Percentiles rank a stretch among this genome's conserved stretches.
phyloP scores from a whole-genome alignment of 2,797 vertebrate genomes.

The Lagorchestes hirsutus region DNA sequence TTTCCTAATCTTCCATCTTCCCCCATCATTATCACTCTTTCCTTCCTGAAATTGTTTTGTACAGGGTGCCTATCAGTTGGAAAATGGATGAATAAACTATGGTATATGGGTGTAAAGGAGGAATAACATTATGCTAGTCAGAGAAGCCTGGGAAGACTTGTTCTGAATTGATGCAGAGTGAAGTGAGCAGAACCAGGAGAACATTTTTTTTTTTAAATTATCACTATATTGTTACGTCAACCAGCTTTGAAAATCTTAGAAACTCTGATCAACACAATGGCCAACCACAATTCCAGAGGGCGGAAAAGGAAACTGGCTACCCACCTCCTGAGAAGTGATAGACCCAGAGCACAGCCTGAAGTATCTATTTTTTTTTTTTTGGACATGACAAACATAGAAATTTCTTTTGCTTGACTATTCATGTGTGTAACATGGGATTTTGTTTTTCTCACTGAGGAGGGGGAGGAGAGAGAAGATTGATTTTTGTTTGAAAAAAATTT shows the following conservation, averaged over 20 bases:
- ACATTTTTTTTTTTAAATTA: not conserved
- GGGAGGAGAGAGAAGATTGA: not conserved
- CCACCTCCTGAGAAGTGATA: not conserved
- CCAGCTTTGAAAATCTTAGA: not conserved
- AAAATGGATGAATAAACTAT: not conserved
- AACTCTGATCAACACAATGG: not conserved
- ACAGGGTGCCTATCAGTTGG: not conserved
- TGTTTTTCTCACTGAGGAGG: not conserved
- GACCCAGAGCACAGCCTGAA: not conserved
- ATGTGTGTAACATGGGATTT: not conserved
- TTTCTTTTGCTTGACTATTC: not conserved
- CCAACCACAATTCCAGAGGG: not conserved
- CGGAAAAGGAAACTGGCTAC: not conserved
- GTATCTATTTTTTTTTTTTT: not conserved
- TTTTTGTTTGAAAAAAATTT: not conserved
- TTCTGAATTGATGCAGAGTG: not conserved
- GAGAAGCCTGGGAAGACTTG: not conserved
- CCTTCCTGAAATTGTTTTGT: not conserved
- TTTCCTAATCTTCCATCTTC: not conserved
- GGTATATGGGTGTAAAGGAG: not conserved
- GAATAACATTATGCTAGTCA: not conserved
- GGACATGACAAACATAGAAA: not conserved
- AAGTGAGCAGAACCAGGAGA: not conserved
- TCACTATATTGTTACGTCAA: not conserved
- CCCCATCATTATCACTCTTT: not conserved